Conservation (phyloP, 2,888 invertebrate species). For the Drosophila maculinotata region DNA sequence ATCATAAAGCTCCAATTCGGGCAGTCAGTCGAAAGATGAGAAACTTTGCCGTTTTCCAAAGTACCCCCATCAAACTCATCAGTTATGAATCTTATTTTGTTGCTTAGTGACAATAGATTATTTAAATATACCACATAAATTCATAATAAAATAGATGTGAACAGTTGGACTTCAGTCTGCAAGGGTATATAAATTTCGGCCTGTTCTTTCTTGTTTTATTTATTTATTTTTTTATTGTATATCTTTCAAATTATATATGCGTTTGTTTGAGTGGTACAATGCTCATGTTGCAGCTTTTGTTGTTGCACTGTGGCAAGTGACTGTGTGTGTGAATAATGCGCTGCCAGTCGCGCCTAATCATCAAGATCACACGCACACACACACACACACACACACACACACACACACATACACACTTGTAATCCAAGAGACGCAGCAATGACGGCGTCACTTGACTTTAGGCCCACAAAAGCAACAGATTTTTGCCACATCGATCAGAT, state of each 20-base stretch:
- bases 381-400: background rate
- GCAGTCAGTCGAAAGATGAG: background rate
- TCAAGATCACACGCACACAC: slow-evolving; percentile 35
- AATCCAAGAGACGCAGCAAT: slow-evolving; percentile 10
- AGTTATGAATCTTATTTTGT: too few relatives aligned
- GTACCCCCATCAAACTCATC: background rate
- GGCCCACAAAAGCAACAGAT: slow-evolving; percentile 42
- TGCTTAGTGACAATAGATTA: too few relatives aligned
- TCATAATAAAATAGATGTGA: background rate
- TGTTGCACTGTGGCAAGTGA: slow-evolving; percentile 33
- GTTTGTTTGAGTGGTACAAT: background rate
- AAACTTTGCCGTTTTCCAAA: background rate
- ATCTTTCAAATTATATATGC: slow-evolving; percentile 29
- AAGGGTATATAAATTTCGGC: background rate
- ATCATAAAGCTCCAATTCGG: too few relatives aligned
- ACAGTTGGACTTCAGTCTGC: too few relatives aligned
- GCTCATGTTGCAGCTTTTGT: slow-evolving; percentile 35
- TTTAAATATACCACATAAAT: too few relatives aligned
- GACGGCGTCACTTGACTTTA: slow-evolving; percentile 29
- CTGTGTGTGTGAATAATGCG: slow-evolving; percentile 51
- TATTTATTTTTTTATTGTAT: background rate
- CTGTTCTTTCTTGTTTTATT: background rate
- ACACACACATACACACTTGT: background rate
- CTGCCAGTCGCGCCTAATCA: slow-evolving; percentile 50
- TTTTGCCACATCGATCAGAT: slow-evolving; percentile 33